A percentile compares a stretch with the other conserved stretches of the same genome.
These are phyloP conservation scores for Rana temporaria DNA, from an alignment of 2,113 vertebrate genomes.

Conservation along the genomic window DNA sequence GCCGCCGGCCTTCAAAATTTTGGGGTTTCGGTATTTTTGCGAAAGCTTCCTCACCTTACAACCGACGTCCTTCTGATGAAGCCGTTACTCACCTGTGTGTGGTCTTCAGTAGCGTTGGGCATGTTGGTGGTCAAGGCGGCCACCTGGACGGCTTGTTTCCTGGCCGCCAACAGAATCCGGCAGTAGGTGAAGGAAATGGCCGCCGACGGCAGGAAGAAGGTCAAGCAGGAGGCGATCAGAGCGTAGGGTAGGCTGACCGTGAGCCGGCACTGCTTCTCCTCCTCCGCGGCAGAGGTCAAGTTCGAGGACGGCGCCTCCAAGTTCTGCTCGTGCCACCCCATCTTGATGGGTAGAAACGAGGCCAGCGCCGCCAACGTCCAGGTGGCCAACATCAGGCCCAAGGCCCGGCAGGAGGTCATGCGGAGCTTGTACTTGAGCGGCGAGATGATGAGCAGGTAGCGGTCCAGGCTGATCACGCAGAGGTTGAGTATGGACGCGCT, in stretches of 20 bases:
- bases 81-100: constrained; percentile 67
- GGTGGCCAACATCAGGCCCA: constrained; percentile 85
- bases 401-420: constrained; percentile 86
- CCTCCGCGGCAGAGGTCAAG: constrained; percentile 67
- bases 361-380: constrained; percentile 88
- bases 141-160: constrained; percentile 88
- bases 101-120: constrained; percentile 66
- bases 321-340: constrained; percentile 91
- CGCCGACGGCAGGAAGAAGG: constrained; percentile 91
- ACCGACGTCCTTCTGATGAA: background rate
- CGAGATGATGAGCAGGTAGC: constrained; percentile 95
- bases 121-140: constrained; percentile 81
- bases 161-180: constrained; percentile 88
- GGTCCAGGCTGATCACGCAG: constrained; percentile 94
- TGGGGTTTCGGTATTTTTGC: no score
- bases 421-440: constrained; percentile 93
- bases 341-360: constrained; percentile 93
- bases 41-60: background rate
- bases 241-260: constrained; percentile 86
- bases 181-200: constrained; percentile 98
- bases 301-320: constrained; percentile 59
- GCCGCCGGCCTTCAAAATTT: no score
- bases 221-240: constrained; percentile 89
- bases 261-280: constrained; percentile 84
- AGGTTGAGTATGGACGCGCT: constrained; percentile 98